phyloP scores from a whole-genome alignment of 2,797 vertebrate genomes.

The Mormyrops attenuatus region DNA sequence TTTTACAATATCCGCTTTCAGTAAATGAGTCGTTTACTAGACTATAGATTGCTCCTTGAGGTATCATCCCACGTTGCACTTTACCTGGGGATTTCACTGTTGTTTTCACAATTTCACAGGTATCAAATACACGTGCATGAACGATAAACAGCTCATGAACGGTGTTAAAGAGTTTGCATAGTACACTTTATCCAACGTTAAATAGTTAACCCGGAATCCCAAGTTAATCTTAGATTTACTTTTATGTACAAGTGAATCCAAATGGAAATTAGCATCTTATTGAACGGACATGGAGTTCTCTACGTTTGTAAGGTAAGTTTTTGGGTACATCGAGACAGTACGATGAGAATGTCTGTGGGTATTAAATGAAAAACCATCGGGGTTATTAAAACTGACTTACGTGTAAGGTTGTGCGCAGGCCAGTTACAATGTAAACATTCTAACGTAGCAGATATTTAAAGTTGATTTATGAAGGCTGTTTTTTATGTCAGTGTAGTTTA shows the following conservation, averaged over 20 bases:
- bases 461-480: neutral
- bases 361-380: neutral
- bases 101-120: neutral
- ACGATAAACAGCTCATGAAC: neutral
- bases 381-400: neutral
- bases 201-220: neutral
- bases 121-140: neutral
- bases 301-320: neutral
- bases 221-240: neutral
- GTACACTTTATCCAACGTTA: neutral
- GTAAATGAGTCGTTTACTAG: neutral
- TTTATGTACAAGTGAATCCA: neutral
- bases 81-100: neutral
- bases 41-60: neutral
- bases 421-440: neutral
- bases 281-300: neutral
- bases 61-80: neutral
- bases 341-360: neutral
- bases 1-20: neutral
- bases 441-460: neutral
- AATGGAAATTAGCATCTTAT: neutral
- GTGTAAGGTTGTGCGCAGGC: too few relatives aligned
- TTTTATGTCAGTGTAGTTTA: neutral
- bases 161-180: neutral
- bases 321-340: neutral